phyloP scores from a whole-genome alignment of 1,140 invertebrate species.

The Theocolax elegans region DNA sequence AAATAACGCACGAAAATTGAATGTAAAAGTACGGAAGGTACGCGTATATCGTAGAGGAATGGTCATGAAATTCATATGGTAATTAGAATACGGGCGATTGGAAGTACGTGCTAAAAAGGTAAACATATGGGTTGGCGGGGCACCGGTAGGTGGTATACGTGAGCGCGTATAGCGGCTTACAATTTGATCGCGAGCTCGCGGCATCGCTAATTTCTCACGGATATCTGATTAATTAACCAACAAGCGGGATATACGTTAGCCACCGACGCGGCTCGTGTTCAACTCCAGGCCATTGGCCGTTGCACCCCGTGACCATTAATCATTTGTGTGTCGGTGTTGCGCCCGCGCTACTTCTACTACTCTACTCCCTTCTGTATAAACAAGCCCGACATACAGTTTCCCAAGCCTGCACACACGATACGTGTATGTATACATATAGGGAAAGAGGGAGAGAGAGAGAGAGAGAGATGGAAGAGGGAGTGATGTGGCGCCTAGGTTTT shows the following conservation, averaged over 20 bases:
- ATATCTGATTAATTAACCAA: conserved; percentile 68
- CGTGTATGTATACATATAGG: too few species aligned
- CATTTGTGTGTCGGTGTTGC: conserved; percentile 47
- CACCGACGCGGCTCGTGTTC: not conserved
- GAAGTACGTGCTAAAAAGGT: conserved; percentile 32
- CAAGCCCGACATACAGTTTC: too few species aligned
- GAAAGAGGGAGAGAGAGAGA: too few species aligned
- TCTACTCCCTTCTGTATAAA: too few species aligned
- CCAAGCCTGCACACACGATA: too few species aligned
- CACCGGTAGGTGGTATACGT: not conserved
- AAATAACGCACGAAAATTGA: too few species aligned
- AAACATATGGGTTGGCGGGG: not conserved
- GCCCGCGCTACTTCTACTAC: not conserved
- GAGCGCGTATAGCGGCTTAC: not conserved
- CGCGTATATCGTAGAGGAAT: not conserved
- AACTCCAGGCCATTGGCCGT: not conserved
- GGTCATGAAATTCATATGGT: not conserved
- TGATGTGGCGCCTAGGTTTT: conserved; percentile 49
- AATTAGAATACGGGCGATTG: conserved; percentile 28
- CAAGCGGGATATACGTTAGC: conserved; percentile 13
- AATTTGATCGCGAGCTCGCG: conserved; percentile 37
- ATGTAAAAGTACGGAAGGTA: too few species aligned
- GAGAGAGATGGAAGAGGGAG: too few species aligned
- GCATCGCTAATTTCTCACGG: conserved; percentile 51
- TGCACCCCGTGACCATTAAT: conserved; percentile 52